Conservation (phyloP, 2,113 vertebrate species). For the Tamias sibiricus region DNA sequence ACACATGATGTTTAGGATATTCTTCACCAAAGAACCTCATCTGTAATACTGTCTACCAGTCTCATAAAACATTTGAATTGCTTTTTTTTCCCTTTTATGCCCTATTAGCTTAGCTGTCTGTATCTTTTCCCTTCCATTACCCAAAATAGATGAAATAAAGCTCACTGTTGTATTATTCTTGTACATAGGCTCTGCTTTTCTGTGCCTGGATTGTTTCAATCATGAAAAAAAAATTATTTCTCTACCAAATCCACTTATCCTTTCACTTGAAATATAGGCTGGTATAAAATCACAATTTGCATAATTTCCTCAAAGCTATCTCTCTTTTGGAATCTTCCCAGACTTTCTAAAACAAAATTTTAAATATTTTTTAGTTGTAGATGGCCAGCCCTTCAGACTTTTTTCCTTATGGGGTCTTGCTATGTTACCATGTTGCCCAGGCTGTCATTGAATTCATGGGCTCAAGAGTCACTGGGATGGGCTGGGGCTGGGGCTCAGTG, state of each 20-base stretch:
- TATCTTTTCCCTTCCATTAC: constrained; percentile 7
- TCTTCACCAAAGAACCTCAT: background rate
- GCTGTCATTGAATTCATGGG: background rate
- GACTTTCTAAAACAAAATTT: background rate
- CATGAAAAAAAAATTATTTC: background rate
- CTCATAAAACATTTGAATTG: background rate
- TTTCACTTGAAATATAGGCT: background rate
- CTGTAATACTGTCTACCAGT: background rate
- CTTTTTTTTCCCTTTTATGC: background rate
- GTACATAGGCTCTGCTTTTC: background rate
- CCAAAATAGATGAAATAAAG: constrained; percentile 10
- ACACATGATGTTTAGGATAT: background rate
- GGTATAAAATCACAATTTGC: constrained; percentile 8
- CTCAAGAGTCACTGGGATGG: background rate
- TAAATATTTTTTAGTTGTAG: no score
- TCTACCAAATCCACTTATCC: background rate
- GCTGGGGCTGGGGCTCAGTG: no score
- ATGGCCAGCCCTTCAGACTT: no score
- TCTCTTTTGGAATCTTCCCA: background rate
- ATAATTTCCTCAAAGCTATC: background rate
- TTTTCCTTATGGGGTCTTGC: background rate
- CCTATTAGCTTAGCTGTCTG: background rate
- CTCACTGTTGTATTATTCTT: background rate
- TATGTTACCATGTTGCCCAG: background rate
- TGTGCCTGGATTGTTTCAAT: background rate